Conservation (phyloP, 2,888 invertebrate genomes). For the Mythimna lalbum region DNA sequence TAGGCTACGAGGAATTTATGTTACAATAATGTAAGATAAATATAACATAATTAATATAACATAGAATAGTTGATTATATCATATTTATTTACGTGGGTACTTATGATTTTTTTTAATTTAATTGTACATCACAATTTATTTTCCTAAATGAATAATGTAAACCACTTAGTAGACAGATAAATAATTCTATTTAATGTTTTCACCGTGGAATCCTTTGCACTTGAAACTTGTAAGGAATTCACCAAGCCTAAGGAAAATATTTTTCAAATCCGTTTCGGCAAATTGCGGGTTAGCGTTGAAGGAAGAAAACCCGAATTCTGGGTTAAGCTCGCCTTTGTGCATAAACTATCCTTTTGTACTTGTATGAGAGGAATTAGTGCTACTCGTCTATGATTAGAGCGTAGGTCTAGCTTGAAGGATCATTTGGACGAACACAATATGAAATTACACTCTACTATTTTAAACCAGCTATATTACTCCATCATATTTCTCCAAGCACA, state of each 20-base stretch:
- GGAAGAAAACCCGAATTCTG: neutral
- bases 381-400: neutral
- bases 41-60: too few species aligned
- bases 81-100: neutral
- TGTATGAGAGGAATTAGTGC: neutral
- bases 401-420: neutral
- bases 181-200: neutral
- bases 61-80: neutral
- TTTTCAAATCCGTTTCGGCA: neutral
- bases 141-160: neutral
- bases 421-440: slow-evolving; percentile 1
- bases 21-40: neutral
- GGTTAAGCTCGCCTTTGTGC: too few species aligned
- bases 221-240: neutral
- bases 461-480: too few species aligned
- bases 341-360: too few species aligned
- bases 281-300: neutral
- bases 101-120: neutral
- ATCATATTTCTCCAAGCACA: too few species aligned
- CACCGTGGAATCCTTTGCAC: neutral
- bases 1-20: neutral
- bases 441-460: neutral
- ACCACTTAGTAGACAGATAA: too few species aligned
- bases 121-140: slow-evolving; percentile 7
- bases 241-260: neutral